Evolutionary conservation across 2,113 vertebrate species (phyloP).

Genomic region (Hyaena hyaena): DNA sequence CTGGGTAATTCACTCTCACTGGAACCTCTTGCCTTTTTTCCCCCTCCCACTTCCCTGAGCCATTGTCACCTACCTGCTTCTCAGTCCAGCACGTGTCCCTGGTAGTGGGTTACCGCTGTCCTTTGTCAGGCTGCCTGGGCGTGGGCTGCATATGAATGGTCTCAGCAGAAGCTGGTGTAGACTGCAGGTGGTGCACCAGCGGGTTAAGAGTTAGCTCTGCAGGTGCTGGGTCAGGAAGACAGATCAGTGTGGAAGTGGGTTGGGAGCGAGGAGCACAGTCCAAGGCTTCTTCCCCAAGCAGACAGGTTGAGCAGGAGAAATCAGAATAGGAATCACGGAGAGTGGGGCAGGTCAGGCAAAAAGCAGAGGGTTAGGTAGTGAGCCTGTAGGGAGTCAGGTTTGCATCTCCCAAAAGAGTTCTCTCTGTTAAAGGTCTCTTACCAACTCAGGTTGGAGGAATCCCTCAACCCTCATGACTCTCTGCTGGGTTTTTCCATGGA

Average conservation of each 20-base stretch:
- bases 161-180: not conserved
- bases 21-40: not conserved
- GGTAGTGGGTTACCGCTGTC: not conserved
- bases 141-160: not conserved
- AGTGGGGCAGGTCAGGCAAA: not conserved
- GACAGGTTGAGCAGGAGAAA: not conserved
- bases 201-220: not conserved
- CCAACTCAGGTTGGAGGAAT: not conserved
- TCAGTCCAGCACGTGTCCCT: not conserved
- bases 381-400: not conserved
- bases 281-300: not conserved
- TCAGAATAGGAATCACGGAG: not conserved
- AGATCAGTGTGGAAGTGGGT: not conserved
- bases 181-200: not conserved
- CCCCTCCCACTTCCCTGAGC: not conserved
- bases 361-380: not conserved
- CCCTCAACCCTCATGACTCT: not conserved
- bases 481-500: not conserved
- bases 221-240: not conserved
- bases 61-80: not conserved
- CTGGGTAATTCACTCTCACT: not conserved
- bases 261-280: not conserved
- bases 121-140: not conserved
- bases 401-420: not conserved
- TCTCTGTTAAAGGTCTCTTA: not conserved